Evolutionary conservation across 2,888 invertebrate species (phyloP), one percentile per base, ranked within the genome.

Genomic region (Sinohyriopsis cumingii): DNA sequence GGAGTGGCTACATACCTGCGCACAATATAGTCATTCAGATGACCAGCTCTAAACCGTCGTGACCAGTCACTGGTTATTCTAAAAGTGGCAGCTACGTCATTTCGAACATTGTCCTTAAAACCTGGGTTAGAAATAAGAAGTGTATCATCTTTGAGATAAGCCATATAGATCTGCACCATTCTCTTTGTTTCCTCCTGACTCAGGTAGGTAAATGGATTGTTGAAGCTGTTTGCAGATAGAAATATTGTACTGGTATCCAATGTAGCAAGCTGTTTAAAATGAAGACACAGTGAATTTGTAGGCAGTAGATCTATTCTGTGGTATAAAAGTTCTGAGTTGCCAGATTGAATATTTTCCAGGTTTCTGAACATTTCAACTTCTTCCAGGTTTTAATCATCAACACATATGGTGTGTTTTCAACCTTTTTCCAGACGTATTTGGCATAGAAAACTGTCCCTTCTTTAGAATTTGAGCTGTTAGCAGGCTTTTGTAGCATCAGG

Each of bases 71-170:
- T 92, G 85, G 95, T 92, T 65, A 96, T 93, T 76, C 94, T 93
- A 71, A 95, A 93, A 20, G 96, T 91, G 20, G 94, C 94, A 6
- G 94, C 93, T 2, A 96, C 95, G 90, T 97, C 96, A 82, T 94
- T 94, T 63, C 95, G 93, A 25, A 95, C 91, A 20, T 90, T 81
- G 22, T 82, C 88, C 85, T 90, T 90, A 25, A 97, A 90, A 4
- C 96, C 97, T 6, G 96, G 96, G 91, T 96, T 96, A 1, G 94
- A 94, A 15, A 96, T 91, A 9, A 95, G 91, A 18, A 94, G 93
- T 4, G 95, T 95, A 57, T 93, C 93, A 90, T 96, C 96, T 87
- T 94, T 95, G n/a, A 97, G 92, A 88, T 95, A 97, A 1, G 95
- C 95, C 92, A 96, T 94, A 86, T 95, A 95, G 85, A 94, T 94